Percentiles rank a stretch among this genome's conserved stretches.
These are phyloP conservation scores for Menidia menidia DNA, from an alignment of 2,797 vertebrate genomes.

Conservation along the genomic window DNA sequence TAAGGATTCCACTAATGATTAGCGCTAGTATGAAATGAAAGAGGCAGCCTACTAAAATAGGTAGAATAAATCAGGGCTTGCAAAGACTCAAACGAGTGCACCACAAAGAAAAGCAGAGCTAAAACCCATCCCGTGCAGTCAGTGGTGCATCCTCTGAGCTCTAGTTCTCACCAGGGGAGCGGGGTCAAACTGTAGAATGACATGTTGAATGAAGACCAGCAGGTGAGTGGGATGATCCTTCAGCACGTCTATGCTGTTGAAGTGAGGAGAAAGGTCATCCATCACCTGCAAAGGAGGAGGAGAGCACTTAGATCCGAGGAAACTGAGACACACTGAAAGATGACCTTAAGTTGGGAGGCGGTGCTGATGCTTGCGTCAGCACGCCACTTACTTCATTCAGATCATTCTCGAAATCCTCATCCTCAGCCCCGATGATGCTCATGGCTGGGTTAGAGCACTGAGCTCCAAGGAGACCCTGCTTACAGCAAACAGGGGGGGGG, in stretches of 20 bases:
- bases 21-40: too few relatives aligned
- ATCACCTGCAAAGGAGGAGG: slow-evolving; percentile 66
- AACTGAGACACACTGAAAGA: neutral
- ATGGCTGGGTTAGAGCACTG: slow-evolving; percentile 77
- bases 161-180: slow-evolving; percentile 87
- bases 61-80: too few relatives aligned
- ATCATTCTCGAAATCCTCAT: slow-evolving; percentile 95
- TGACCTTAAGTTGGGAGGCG: neutral
- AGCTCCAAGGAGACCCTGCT: slow-evolving; percentile 72
- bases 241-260: slow-evolving; percentile 86
- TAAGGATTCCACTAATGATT: too few relatives aligned
- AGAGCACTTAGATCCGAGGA: neutral
- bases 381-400: slow-evolving; percentile 84
- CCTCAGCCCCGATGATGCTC: slow-evolving; percentile 93
- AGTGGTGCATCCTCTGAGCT: slow-evolving; percentile 2
- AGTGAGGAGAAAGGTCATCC: slow-evolving; percentile 84
- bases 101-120: neutral
- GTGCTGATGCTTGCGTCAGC: neutral
- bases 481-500: slow-evolving; percentile 1
- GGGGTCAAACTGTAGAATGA: slow-evolving; percentile 92
- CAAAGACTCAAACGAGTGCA: neutral
- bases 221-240: slow-evolving; percentile 87
- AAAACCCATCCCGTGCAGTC: neutral
- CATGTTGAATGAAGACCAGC: slow-evolving; percentile 90
- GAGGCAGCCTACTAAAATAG: too few relatives aligned